Conservation (phyloP, 2,113 vertebrate species). For the Dromiciops gliroides region DNA sequence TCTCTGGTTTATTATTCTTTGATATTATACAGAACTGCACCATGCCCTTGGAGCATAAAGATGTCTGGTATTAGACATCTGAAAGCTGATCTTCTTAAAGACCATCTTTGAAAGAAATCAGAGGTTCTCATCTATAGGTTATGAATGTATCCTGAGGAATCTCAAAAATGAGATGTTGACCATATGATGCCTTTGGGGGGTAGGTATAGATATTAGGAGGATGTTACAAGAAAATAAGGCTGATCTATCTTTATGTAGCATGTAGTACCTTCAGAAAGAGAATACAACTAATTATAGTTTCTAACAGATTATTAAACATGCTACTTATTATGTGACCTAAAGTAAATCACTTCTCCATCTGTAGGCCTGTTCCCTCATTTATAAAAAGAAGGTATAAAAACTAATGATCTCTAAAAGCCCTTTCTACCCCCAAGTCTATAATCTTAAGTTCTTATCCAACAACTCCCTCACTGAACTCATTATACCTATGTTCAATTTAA, state of each 20-base stretch:
- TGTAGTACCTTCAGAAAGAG: neutral
- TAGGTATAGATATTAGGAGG: neutral
- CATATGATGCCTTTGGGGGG: neutral
- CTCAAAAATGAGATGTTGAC: neutral
- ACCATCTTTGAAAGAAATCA: neutral
- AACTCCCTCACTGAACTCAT: neutral
- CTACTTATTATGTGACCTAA: neutral
- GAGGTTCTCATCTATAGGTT: neutral
- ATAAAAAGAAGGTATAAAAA: neutral
- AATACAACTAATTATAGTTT: neutral
- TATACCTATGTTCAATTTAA: neutral
- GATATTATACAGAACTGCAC: neutral
- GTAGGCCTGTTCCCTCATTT: neutral
- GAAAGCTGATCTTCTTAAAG: neutral
- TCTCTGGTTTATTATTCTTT: neutral
- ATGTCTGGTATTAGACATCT: neutral
- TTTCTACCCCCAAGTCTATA: neutral
- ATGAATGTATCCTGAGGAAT: neutral
- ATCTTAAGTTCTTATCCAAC: neutral
- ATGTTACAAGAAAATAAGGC: neutral
- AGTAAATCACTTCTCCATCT: neutral
- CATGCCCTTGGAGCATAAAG: neutral
- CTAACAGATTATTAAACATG: neutral
- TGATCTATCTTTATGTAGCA: neutral
- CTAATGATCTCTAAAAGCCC: neutral